These are phyloP conservation scores for Drosophila novamexicana DNA, from an alignment of 1,140 invertebrate genomes.

Conservation along the genomic window DNA sequence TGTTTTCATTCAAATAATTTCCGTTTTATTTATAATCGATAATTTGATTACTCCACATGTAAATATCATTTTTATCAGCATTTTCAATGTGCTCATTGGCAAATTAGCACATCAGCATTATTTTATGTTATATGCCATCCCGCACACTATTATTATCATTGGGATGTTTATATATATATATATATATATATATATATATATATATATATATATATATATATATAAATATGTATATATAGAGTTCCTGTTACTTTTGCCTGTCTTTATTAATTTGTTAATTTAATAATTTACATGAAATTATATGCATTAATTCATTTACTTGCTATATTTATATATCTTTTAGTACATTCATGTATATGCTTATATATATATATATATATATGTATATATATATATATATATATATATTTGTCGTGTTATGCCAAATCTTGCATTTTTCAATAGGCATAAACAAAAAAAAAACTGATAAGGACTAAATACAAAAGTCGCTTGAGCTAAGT, in stretches of 20 bases:
- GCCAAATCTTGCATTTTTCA: slow-evolving; percentile 22
- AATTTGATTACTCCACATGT: slow-evolving; percentile 78
- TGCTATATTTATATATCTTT: slow-evolving; percentile 70
- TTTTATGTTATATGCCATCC: slow-evolving; percentile 22
- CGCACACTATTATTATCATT: slow-evolving; percentile 55
- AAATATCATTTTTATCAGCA: slow-evolving; percentile 77
- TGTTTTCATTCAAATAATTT: slow-evolving; percentile 63
- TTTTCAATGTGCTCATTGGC: slow-evolving; percentile 30
- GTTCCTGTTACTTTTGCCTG: slow-evolving; percentile 30
- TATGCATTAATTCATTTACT: slow-evolving; percentile 68
- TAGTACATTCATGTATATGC: slow-evolving; percentile 61
- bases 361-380: slow-evolving; percentile 40
- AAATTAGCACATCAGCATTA: slow-evolving; percentile 11
- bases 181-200: slow-evolving; percentile 56
- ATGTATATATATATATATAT: slow-evolving; percentile 34
- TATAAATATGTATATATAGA: slow-evolving; percentile 32
- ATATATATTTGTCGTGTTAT: slow-evolving; percentile 31
- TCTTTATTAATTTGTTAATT: slow-evolving; percentile 33
- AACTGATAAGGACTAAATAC: slow-evolving; percentile 24
- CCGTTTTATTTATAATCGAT: slow-evolving; percentile 78
- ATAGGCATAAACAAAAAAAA: slow-evolving; percentile 23
- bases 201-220: slow-evolving; percentile 56
- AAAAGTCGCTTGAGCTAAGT: slow-evolving; percentile 45
- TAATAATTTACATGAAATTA: slow-evolving; percentile 75
- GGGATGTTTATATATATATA: slow-evolving; percentile 38